Evolutionary conservation across 2,888 invertebrate genomes (phyloP).

Genomic region (Lycocerus yunnanus): DNA sequence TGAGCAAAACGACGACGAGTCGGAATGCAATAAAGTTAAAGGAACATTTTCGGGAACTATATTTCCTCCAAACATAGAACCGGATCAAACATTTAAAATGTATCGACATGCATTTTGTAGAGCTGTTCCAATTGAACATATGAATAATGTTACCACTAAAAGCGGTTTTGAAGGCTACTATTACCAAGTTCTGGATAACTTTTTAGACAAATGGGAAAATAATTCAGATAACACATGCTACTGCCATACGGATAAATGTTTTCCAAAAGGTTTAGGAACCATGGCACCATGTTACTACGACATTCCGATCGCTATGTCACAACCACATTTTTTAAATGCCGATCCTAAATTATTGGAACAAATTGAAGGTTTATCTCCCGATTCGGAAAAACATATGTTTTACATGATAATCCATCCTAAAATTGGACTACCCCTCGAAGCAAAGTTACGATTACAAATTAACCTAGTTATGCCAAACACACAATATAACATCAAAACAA

Average conservation of each 20-base stretch:
- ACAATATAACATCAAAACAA: constrained; percentile 63
- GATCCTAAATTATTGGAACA: constrained; percentile 63
- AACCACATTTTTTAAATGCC: constrained; percentile 65
- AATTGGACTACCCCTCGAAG: constrained; percentile 68
- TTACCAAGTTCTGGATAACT: constrained; percentile 65
- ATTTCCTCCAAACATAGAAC: constrained; percentile 66
- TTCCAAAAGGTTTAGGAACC: constrained; percentile 61
- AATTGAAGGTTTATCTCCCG: constrained; percentile 67
- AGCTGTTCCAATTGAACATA: constrained; percentile 62
- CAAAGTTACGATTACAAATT: constrained; percentile 70
- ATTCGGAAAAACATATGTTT: constrained; percentile 60
- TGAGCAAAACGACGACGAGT: constrained; percentile 51
- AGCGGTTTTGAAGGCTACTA: constrained; percentile 63
- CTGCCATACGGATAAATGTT: constrained; percentile 73
- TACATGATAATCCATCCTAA: constrained; percentile 73
- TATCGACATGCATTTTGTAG: constrained; percentile 80
- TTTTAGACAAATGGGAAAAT: constrained; percentile 60
- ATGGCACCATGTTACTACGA: constrained; percentile 61
- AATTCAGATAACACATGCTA: constrained; percentile 69
- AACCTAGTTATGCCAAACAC: constrained; percentile 71
- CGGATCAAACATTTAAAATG: constrained; percentile 62
- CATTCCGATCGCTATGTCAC: constrained; percentile 74
- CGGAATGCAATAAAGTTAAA: constrained; percentile 68
- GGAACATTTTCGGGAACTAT: constrained; percentile 74
- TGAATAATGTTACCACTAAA: constrained; percentile 46